Evolutionary conservation across 2,113 vertebrate genomes (phyloP), one percentile per base, ranked within the genome.

Genomic region (Ceratotherium simum): DNA sequence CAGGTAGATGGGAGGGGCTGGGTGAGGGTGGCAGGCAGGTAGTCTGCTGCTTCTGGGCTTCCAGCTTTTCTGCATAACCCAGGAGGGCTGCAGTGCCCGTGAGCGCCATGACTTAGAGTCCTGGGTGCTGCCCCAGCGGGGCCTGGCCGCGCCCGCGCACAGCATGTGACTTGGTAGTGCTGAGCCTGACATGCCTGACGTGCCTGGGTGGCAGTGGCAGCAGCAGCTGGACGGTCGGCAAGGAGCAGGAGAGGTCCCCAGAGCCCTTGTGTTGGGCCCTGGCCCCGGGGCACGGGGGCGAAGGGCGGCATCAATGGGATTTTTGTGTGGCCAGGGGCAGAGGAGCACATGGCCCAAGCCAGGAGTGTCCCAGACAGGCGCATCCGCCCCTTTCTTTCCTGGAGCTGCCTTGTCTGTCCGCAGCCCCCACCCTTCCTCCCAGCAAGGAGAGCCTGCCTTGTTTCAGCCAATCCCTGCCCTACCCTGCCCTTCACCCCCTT

Each of bases 141-240:
- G 95, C 86, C 70, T 9, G 51, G 75, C 75, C 60, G 95, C n/a
- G n/a, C 98, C 98, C 12, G 0, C 54, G 0, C 81, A 76, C 29
- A 87, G 64, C 98, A 75, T 42, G 95, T 98, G 97, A 97, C 95
- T 76, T 72, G 8, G 88, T n/a, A 31, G 7, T 23, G 95, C 93
- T 1, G 1, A 82, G 93, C 64, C 95, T 56, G 72, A 92, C 92
- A 17, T 97, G 98, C 97, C 81, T 98, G 91, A 73, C 85, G 0
- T 90, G 90, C 95, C 90, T 91, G 72, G 58, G 70, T 39, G 5
- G 62, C 46, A 13, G 84, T 27, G 39, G 88, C 18, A 8, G 72
- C 46, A 5, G 85, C 89, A 94, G 65, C 17, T 23, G 79, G 90
- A 42, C 54, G 36, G 58, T n/a, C n/a, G 7, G 84, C 64, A 54